Conservation (phyloP, 2,888 invertebrate genomes). For the Sericinus montela region DNA sequence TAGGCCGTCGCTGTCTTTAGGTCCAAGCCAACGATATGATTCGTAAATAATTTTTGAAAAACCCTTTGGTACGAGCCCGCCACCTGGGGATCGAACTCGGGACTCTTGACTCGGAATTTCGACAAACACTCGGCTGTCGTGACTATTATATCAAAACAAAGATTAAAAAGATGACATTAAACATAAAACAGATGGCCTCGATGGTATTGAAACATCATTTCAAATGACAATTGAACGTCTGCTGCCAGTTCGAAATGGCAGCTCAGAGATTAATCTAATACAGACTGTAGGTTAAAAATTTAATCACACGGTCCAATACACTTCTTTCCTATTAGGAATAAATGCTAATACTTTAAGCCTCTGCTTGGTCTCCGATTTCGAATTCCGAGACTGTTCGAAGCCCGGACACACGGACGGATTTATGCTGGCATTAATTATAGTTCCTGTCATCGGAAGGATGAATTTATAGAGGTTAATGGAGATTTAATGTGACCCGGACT, state of each 20-base stretch:
- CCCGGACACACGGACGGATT: constrained; percentile 1
- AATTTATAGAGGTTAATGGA: constrained; percentile 18
- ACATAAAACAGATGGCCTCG: too few relatives aligned
- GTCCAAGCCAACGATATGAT: too few relatives aligned
- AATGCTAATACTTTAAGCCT: constrained; percentile 1
- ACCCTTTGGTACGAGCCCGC: too few relatives aligned
- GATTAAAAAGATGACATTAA: too few relatives aligned
- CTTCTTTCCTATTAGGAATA: not conserved
- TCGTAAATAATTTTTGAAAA: too few relatives aligned
- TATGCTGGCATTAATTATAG: constrained; percentile 9
- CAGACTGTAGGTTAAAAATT: not conserved
- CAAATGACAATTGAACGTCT: too few relatives aligned
- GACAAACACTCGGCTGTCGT: too few relatives aligned
- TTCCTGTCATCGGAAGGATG: constrained; percentile 10
- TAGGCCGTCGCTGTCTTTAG: too few relatives aligned
- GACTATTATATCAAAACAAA: too few relatives aligned
- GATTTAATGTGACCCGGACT: constrained; percentile 8
- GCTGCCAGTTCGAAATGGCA: not conserved
- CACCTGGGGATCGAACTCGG: too few relatives aligned
- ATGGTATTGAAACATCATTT: too few relatives aligned
- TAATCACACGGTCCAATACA: constrained; percentile 1
- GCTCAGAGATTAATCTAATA: not conserved
- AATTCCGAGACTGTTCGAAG: constrained; percentile 2
- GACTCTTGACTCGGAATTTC: too few relatives aligned
- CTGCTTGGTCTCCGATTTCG: not conserved